Conservation (phyloP, 2,888 invertebrate genomes). For the Petrophora chlorosata region DNA sequence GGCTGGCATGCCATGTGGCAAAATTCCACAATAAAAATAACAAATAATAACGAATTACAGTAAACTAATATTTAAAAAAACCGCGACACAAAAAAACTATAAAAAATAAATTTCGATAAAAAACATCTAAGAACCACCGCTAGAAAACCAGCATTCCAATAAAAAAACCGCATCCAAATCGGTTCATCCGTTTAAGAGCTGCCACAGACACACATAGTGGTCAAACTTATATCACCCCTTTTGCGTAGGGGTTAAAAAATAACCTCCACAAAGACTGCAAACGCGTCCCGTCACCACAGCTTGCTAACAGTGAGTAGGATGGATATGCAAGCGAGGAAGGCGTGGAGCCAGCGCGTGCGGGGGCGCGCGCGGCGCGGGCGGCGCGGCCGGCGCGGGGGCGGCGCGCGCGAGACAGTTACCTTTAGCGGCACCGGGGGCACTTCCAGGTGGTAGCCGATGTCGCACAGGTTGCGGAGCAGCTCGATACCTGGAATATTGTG, state of each 20-base stretch:
- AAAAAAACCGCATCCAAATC: too few species aligned
- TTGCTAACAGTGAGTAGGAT: conserved; percentile 45
- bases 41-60: too few species aligned
- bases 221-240: too few species aligned
- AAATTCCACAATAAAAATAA: too few species aligned
- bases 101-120: too few species aligned
- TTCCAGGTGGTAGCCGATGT: conserved; percentile 88
- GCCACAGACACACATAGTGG: too few species aligned
- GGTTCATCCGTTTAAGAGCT: too few species aligned
- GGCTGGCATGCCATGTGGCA: too few species aligned
- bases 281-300: conserved; percentile 43
- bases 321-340: conserved; percentile 53
- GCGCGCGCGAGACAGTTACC: conserved; percentile 70
- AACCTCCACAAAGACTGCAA: conserved; percentile 4
- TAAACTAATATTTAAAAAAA: not conserved
- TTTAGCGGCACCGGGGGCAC: conserved; percentile 86
- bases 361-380: conserved; percentile 16
- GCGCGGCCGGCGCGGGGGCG: not conserved
- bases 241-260: too few species aligned
- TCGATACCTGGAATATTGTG: conserved; percentile 81
- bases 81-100: too few species aligned
- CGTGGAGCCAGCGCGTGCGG: conserved; percentile 41
- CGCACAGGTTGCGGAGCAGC: conserved; percentile 86
- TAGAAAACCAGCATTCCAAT: too few species aligned
- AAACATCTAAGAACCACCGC: too few species aligned